Base-by-base conservation (phyloP, 2,888 invertebrate genomes). In the Mesopsocus fuscifrons region DNA sequence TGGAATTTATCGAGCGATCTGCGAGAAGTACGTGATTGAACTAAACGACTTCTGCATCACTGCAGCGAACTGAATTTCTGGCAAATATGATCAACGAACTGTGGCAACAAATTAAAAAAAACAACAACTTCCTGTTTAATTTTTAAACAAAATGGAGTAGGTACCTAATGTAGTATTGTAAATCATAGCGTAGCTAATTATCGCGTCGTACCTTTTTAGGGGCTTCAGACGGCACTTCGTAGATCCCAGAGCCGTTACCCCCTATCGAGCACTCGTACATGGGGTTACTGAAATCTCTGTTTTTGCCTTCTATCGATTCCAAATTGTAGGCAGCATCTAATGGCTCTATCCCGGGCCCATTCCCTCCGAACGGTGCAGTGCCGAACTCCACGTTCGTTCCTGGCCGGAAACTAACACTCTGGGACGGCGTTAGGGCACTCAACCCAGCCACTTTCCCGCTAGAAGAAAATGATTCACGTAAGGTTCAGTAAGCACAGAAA, bases 241-340 rank as follows among this genome's bases (percentile, higher is more conserved):
- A 85, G 52, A 84, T 75, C 52, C 80, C 80, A 18, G 50, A 48
- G 15, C 52, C 49, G 15, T 52, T 50, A 16, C 54, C 53, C 34
- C 48, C 51, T 17, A 50, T 47, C 11, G 52, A 49, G 2, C 87
- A 88, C 57, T 97, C 95, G 62, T 95, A 97, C 84, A 95, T 92
- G 40, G 95, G 95, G 66, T 97, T 97, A 56, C 87, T 83, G 67
- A 97, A 97, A 63, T 97, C 94, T 42, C 92, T 68, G 45, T 77
- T 78, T 61, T 85, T 87, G 51, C 75, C 72, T 52, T 69, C 68
- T 2, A 79, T 72, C 48, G 84, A 80, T 54, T 81, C 80, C 53
- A 87, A 62, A 54, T 72, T 78, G 61, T 85, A 85, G 46, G 81
- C 83, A 32, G 76, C 74, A 55, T 83, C 85, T 26, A 77, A 62